A percentile compares a stretch with the other conserved stretches of the same genome.
These are phyloP conservation scores for Drosophila pseudotakahashii DNA, from an alignment of 2,888 invertebrate genomes.

Conservation along the genomic window DNA sequence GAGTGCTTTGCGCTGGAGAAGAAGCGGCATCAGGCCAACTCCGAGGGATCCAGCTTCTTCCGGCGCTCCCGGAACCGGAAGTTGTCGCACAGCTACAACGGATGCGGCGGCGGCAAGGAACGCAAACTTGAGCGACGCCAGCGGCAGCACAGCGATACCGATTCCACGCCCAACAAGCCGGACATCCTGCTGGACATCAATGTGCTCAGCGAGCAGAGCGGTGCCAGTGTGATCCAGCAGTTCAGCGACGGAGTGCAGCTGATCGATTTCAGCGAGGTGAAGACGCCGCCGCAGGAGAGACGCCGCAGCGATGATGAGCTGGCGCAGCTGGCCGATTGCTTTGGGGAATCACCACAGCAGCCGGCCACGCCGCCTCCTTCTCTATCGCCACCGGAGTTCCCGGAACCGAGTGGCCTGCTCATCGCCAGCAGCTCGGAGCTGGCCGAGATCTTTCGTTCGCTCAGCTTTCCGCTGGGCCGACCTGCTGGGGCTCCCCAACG, in stretches of 20 bases:
- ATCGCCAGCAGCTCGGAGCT: conserved; percentile 82
- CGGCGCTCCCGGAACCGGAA: conserved; percentile 82
- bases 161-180: conserved; percentile 82
- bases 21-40: conserved; percentile 80
- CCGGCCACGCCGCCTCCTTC: conserved; percentile 82
- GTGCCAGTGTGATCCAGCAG: conserved; percentile 51
- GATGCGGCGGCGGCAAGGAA: conserved; percentile 68
- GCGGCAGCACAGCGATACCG: conserved; percentile 82
- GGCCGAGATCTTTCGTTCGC: conserved; percentile 82
- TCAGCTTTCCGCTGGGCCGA: conserved; percentile 81
- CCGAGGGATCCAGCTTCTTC: conserved; percentile 81
- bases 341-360: conserved; percentile 73
- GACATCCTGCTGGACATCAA: conserved; percentile 83
- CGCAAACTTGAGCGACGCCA: conserved; percentile 74
- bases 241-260: conserved; percentile 68
- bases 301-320: conserved; percentile 64
- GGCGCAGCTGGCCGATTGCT: conserved; percentile 73
- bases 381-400: conserved; percentile 79
- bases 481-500: conserved; percentile 77
- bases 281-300: conserved; percentile 17
- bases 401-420: conserved; percentile 79
- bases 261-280: conserved; percentile 73
- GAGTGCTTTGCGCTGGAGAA: conserved; percentile 83
- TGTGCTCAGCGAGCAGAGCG: conserved; percentile 79
- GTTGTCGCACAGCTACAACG: conserved; percentile 83